Conservation (phyloP, 2,797 vertebrate species). For the Scyliorhinus canicula region DNA sequence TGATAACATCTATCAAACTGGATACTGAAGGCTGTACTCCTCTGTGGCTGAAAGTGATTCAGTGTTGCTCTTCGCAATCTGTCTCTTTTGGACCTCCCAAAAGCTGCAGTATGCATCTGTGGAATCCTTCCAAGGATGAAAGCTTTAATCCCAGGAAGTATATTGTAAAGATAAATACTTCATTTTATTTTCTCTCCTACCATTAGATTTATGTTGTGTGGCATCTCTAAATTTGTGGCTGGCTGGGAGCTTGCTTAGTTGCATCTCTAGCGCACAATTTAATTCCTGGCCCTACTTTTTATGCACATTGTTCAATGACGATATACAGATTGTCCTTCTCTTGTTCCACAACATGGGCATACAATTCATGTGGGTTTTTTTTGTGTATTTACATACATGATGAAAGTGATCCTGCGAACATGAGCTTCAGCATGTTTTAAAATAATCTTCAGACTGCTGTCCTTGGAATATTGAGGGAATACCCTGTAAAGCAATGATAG, state of each 20-base stretch:
- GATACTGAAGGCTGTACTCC: not conserved
- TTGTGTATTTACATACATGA: not conserved
- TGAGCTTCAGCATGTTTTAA: not conserved
- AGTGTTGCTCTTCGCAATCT: not conserved
- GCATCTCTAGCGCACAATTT: not conserved
- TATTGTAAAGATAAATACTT: constrained; percentile 10
- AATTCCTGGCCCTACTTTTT: not conserved
- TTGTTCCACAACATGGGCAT: not conserved
- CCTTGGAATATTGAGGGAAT: not conserved
- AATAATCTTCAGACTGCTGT: not conserved
- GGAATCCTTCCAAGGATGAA: not conserved
- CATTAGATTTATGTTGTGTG: not conserved
- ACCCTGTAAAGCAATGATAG: not conserved
- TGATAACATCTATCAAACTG: not conserved
- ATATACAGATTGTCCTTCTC: not conserved
- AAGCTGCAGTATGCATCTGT: not conserved
- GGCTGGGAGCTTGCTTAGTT: not conserved
- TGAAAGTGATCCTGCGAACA: not conserved
- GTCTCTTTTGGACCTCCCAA: not conserved
- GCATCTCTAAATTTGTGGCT: not conserved
- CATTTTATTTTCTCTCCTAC: not conserved
- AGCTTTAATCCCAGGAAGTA: constrained; percentile 9
- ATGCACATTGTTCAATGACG: not conserved
- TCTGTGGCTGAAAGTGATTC: not conserved
- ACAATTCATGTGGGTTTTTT: not conserved